A percentile compares a stretch with the other conserved stretches of the same genome.
These are phyloP conservation scores for Pseudachorutes palmiensis DNA, from an alignment of 1,140 invertebrate species.

Conservation along the genomic window DNA sequence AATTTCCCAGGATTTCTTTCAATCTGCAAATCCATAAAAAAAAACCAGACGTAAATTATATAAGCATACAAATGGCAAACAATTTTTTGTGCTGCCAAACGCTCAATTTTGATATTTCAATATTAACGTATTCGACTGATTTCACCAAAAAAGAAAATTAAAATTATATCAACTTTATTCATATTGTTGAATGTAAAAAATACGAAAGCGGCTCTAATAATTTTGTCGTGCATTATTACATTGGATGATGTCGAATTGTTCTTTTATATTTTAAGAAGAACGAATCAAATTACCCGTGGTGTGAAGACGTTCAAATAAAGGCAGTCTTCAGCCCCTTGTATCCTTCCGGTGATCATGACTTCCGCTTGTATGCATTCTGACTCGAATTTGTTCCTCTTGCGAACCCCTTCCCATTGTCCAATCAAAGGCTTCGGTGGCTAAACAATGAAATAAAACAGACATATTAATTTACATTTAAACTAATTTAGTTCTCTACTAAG, in stretches of 20 bases:
- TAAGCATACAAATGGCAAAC: background rate
- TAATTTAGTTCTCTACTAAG: too few species aligned
- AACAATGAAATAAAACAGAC: too few species aligned
- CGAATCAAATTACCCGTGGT: conserved; percentile 10
- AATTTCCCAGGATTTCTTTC: conserved; percentile 6
- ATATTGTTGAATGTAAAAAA: too few species aligned
- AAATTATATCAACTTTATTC: too few species aligned
- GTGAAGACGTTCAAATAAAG: conserved; percentile 11
- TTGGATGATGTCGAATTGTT: too few species aligned
- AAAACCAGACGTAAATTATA: background rate
- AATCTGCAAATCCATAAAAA: background rate
- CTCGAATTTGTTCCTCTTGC: background rate
- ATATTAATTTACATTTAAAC: too few species aligned
- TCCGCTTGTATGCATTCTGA: conserved; percentile 12
- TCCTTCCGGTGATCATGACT: conserved; percentile 5
- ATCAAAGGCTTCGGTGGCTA: background rate
- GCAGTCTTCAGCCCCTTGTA: conserved; percentile 8
- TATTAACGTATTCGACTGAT: too few species aligned
- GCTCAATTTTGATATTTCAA: background rate
- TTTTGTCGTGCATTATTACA: too few species aligned
- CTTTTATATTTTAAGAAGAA: too few species aligned
- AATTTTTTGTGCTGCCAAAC: background rate
- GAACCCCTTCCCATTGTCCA: conserved; percentile 11
- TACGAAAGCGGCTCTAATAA: too few species aligned
- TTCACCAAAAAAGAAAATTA: too few species aligned